A percentile compares a stretch with the other conserved stretches of the same genome.
These are phyloP conservation scores for Lagodon rhomboides DNA, from an alignment of 2,797 vertebrate species.

Conservation along the genomic window DNA sequence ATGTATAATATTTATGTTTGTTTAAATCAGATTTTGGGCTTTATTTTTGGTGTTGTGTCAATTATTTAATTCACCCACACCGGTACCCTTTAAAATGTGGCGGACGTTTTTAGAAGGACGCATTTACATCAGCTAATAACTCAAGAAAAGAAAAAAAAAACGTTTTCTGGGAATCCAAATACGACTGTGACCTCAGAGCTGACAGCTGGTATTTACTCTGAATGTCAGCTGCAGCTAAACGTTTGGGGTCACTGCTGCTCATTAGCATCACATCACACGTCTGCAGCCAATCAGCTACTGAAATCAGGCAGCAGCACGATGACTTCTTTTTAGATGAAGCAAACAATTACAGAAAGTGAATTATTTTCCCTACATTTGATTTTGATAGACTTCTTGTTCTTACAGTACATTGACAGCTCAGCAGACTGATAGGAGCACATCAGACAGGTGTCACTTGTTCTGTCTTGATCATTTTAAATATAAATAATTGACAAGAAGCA, in stretches of 20 bases:
- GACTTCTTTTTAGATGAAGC: not conserved
- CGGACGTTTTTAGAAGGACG: not conserved
- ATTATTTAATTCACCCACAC: not conserved
- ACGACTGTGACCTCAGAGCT: not conserved
- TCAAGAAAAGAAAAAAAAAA: not conserved
- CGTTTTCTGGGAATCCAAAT: conserved; percentile 16
- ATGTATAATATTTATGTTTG: not conserved
- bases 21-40: not conserved
- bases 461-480: too few relatives aligned
- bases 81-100: not conserved
- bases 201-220: conserved; percentile 47
- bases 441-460: not conserved
- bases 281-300: not conserved
- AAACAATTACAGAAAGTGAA: not conserved
- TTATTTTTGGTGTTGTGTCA: conserved; percentile 17
- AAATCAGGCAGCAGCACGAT: not conserved
- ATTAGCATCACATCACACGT: conserved; percentile 24
- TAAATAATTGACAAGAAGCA: too few relatives aligned
- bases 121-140: conserved; percentile 29
- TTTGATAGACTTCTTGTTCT: not conserved
- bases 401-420: not conserved
- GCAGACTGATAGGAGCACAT: too few relatives aligned
- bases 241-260: conserved; percentile 15
- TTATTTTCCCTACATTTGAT: not conserved
- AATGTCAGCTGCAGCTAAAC: conserved; percentile 37